Evolutionary conservation across 2,113 vertebrate species (phyloP), one percentile per base, ranked within the genome.

Genomic region (Atrichornis clamosus): DNA sequence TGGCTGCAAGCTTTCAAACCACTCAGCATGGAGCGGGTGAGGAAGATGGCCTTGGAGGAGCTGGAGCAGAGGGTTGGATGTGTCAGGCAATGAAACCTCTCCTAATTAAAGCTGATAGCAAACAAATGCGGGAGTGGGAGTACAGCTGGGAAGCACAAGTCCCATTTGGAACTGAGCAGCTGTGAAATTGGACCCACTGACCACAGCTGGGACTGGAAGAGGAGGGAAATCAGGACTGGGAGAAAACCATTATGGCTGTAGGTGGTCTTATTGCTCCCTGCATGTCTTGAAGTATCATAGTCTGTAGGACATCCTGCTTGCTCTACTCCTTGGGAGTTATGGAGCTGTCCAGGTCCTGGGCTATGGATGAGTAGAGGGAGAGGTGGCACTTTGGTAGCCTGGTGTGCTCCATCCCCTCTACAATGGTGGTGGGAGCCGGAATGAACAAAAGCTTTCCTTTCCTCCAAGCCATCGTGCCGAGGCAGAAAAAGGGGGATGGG

Each of bases 101-200:
- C 96, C 97, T 97, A 96, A 98, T 98, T 92, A 97, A 96, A 98
- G 94, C 96, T 95, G 97, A 96, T 94, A 23, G 93, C 95, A 97
- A 97, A 98, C 92, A 96, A 97, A 95, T 11, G 41, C 5, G 0
- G 96, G 84, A 94, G 65, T 81, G 56, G 59, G 42, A 91, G 79
- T 92, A 53, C 95, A 97, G 95, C 97, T 97, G 97, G 92, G 84
- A 91, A 94, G 68, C 88, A 79, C 33, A 37, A 82, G 95, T 91
- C 92, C 67, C 73, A 96, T 97, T 96, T 97, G 97, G 92, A 97
- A 72, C 82, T 79, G 95, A 96, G 87, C 88, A 97, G 96, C 97
- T 98, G 97, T 97, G 97, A 97, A 97, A 97, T 97, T 96, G 93
- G 87, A 74, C 87, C 93, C 78, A 83, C 84, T 62, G 91, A 91